A percentile compares a stretch with the other conserved stretches of the same genome.
phyloP scores from a whole-genome alignment of 2,113 vertebrate genomes.

The Ascaphus truei region DNA sequence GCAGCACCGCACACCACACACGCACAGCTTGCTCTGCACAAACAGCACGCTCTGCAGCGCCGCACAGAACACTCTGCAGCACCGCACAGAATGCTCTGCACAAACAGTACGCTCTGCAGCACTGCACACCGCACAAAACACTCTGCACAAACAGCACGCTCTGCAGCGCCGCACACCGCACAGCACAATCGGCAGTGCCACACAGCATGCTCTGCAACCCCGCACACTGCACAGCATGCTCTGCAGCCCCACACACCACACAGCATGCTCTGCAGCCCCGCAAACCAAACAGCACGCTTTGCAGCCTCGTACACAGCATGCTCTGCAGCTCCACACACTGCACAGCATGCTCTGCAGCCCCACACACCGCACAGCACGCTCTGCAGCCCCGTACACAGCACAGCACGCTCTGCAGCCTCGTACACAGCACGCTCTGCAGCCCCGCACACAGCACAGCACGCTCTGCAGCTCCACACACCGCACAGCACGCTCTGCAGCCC shows the following conservation, averaged over 20 bases:
- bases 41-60: not conserved
- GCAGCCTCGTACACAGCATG: not conserved
- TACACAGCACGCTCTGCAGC: not conserved
- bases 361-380: not conserved
- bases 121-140: not conserved
- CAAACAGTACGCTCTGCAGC: slow-evolving; percentile 52
- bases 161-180: not conserved
- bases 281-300: not conserved
- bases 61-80: not conserved
- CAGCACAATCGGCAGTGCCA: too few relatives aligned
- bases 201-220: not conserved
- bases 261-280: not conserved
- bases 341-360: not conserved
- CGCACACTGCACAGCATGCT: not conserved
- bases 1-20: too few relatives aligned
- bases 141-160: not conserved
- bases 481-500: not conserved
- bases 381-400: not conserved
- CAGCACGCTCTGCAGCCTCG: not conserved
- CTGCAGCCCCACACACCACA: not conserved
- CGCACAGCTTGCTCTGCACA: slow-evolving; percentile 83
- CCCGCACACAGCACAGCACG: not conserved
- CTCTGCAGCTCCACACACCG: not conserved
- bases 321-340: not conserved
- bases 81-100: not conserved